phyloP scores from a whole-genome alignment of 2,888 invertebrate species.

The Lordiphosa fenestrarum region DNA sequence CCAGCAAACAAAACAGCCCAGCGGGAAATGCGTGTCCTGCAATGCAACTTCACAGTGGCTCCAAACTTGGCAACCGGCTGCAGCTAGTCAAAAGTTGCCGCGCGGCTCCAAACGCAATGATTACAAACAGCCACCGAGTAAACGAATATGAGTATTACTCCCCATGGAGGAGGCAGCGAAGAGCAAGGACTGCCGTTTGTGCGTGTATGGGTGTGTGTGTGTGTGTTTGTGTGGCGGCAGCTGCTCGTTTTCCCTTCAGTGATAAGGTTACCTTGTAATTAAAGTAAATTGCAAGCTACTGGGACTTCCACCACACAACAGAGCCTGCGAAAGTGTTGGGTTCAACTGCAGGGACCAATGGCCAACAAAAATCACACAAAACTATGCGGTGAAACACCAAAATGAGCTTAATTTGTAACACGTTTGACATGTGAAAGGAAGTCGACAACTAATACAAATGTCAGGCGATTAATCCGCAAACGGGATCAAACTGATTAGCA shows the following conservation, averaged over 20 bases:
- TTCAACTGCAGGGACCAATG: conserved; percentile 10
- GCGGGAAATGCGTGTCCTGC: conserved; percentile 14
- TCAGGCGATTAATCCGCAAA: conserved; percentile 74
- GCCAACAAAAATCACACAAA: conserved; percentile 2
- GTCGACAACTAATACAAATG: conserved; percentile 68
- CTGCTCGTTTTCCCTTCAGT: conserved; percentile 52
- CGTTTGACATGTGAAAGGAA: conserved; percentile 53
- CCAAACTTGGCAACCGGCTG: neutral
- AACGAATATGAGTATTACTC: conserved; percentile 8
- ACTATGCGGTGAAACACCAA: conserved; percentile 30
- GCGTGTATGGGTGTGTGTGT: conserved; percentile 3
- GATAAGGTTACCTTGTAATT: conserved; percentile 67
- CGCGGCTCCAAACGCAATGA: conserved; percentile 8
- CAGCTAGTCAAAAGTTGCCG: neutral
- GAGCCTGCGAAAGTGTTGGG: conserved; percentile 20
- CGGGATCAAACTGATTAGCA: conserved; percentile 76
- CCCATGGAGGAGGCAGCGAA: conserved; percentile 7
- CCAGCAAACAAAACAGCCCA: conserved; percentile 26
- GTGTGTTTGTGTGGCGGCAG: conserved; percentile 29
- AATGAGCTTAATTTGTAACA: conserved; percentile 64
- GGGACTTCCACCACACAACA: neutral
- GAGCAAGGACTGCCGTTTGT: conserved; percentile 7
- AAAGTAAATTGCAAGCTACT: conserved; percentile 61
- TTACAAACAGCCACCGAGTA: conserved; percentile 2
- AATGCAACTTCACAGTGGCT: conserved; percentile 1